A percentile compares a stretch with the other conserved stretches of the same genome.
Conservation (phyloP, 1,140 invertebrate genomes). For the Drosophila ananassae region DNA sequence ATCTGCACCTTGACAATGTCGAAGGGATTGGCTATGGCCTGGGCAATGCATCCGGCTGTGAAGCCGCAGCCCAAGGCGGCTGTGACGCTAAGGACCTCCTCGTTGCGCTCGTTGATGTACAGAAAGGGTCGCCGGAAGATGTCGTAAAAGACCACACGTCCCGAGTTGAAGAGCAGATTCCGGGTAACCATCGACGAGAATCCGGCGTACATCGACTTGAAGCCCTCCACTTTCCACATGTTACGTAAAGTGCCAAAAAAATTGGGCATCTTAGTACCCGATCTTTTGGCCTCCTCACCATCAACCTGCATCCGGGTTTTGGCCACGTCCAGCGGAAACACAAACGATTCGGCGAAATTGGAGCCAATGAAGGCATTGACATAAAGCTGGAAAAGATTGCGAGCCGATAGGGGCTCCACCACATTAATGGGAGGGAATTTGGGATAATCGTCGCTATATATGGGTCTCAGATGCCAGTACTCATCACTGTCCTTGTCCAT, state of each 20-base stretch:
- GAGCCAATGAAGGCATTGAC: constrained; percentile 53
- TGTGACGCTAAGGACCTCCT: neutral
- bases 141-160: constrained; percentile 55
- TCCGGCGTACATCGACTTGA: constrained; percentile 33
- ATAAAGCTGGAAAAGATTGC: constrained; percentile 38
- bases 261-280: constrained; percentile 5
- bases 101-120: constrained; percentile 2
- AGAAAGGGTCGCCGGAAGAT: constrained; percentile 39
- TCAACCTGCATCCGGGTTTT: constrained; percentile 61
- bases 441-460: neutral
- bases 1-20: constrained; percentile 62
- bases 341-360: constrained; percentile 46
- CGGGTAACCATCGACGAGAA: constrained; percentile 49
- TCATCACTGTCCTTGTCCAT: constrained; percentile 13
- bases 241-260: constrained; percentile 22
- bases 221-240: constrained; percentile 16
- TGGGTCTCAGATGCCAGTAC: constrained; percentile 11
- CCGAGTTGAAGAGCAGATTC: constrained; percentile 53
- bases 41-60: constrained; percentile 51
- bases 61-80: constrained; percentile 29
- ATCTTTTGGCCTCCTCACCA: constrained; percentile 33
- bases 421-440: constrained; percentile 3
- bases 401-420: constrained; percentile 10
- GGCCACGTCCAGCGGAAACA: constrained; percentile 48
- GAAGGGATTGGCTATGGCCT: constrained; percentile 51